Conservation (phyloP, 2,113 vertebrate genomes). For the Phyllostomus discolor region DNA sequence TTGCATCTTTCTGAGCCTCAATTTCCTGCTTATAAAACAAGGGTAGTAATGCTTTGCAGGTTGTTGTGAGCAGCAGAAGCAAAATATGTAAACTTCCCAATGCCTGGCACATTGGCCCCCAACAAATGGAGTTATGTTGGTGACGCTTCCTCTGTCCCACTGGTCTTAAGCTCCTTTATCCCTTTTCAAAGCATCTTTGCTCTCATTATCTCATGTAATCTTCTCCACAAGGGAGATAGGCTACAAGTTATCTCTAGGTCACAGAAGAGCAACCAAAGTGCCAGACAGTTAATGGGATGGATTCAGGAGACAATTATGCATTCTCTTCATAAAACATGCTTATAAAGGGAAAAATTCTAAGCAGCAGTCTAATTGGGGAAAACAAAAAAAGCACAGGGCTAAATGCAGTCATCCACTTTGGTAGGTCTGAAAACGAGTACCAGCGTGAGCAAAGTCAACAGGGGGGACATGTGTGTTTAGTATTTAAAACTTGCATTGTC, state of each 20-base stretch:
- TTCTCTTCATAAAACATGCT: constrained; percentile 55
- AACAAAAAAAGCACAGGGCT: not conserved
- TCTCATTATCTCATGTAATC: constrained; percentile 49
- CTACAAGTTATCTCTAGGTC: constrained; percentile 58
- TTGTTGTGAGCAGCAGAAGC: not conserved
- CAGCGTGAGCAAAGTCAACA: not conserved
- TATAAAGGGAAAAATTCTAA: constrained; percentile 27
- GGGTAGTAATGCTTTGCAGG: not conserved
- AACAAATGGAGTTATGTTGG: constrained; percentile 36
- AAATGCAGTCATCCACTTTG: not conserved
- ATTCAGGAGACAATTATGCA: constrained; percentile 45
- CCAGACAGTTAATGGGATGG: constrained; percentile 62
- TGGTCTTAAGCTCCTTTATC: constrained; percentile 8
- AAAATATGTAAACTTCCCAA: constrained; percentile 12
- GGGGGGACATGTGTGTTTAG: not conserved
- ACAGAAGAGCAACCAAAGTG: constrained; percentile 48
- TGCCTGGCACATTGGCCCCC: not conserved
- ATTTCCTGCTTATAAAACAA: not conserved
- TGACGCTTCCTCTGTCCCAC: constrained; percentile 4
- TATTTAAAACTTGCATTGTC: not conserved
- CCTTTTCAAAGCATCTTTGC: constrained; percentile 34
- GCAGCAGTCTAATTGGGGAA: not conserved
- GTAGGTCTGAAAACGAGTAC: not conserved
- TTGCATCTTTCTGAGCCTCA: not conserved
- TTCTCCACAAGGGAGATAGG: not conserved